Conservation (phyloP, 2,797 vertebrate species). For the Sphenopsis melanotis region DNA sequence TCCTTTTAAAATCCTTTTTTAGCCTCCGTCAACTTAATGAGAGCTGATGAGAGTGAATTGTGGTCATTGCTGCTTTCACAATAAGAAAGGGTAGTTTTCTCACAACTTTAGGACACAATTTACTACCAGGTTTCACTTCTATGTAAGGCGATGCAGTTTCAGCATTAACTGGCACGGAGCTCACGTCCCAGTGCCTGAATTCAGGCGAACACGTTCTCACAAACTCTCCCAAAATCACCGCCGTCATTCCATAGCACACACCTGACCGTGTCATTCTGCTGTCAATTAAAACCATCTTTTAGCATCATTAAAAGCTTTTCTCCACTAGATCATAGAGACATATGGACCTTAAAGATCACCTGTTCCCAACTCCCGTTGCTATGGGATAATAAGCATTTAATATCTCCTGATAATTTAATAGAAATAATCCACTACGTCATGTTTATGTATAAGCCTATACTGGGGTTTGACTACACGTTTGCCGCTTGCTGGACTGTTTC, state of each 20-base stretch:
- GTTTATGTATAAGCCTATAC: accelerated
- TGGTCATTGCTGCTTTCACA: background rate
- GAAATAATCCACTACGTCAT: accelerated
- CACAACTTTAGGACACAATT: background rate
- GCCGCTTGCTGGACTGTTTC: background rate
- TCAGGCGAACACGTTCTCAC: background rate
- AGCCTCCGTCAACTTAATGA: background rate
- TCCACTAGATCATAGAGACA: background rate
- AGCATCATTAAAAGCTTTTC: background rate
- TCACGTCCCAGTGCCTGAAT: accelerated
- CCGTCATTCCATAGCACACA: accelerated
- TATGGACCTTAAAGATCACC: background rate
- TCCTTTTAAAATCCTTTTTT: background rate
- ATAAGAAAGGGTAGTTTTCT: background rate
- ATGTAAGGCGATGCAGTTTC: accelerated
- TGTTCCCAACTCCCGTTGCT: background rate
- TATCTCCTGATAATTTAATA: background rate
- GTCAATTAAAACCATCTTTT: background rate
- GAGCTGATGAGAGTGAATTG: background rate
- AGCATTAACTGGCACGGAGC: background rate
- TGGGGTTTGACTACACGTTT: accelerated
- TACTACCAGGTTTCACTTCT: background rate
- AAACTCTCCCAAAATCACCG: background rate
- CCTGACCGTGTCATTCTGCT: accelerated
- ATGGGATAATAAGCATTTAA: background rate